Base-by-base conservation (phyloP, 2,888 invertebrate species). In the Sthenelais limicola region DNA sequence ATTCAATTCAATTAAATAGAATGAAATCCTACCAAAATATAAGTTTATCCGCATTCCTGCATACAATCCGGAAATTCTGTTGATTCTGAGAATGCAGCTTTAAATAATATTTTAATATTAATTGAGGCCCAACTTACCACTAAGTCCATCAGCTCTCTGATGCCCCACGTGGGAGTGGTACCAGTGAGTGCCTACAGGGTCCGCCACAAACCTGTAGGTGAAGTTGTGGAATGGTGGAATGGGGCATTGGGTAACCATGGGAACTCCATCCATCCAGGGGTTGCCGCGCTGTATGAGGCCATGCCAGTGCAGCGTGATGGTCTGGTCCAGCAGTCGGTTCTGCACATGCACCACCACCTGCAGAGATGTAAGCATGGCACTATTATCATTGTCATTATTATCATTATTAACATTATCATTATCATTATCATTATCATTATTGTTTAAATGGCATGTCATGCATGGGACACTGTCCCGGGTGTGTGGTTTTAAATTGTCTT, bases 271-370 rank as follows among this genome's bases (percentile, higher is more conserved):
- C 80, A 80, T 81, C 77, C 78, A 82, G 1, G 82, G 82, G 7
- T 82, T 82, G 1, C 73, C 78, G 7, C 21, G 30, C 74, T 82
- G 82, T 47, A 78, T 80, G 12, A 84, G 73, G 0, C 85, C 85
- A 70, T 85, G 83, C 84, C 83, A 84, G 75, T 85, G 85, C 9
- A 85, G 74, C 9, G 82, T 78, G 12, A 81, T 71, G 0, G 75
- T 73, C 5, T 80, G 74, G 5, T 78, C 78, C 3, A 66, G 58
- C 24, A 84, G 67, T 2, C 74, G 67, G 75, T 84, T 84, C 15
- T 33, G 15, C 28, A 72, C 72, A 15, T 43, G 32, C 4, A 66
- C 72, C 7, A 38, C 47, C 67, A 73, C 47, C 89, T 91, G n/a
- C n/a, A n/a, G n/a, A n/a, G n/a, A n/a, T n/a, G n/a, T n/a, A n/a